These are phyloP conservation scores for Manis pentadactyla DNA, from an alignment of 2,797 vertebrate species.

Conservation along the genomic window DNA sequence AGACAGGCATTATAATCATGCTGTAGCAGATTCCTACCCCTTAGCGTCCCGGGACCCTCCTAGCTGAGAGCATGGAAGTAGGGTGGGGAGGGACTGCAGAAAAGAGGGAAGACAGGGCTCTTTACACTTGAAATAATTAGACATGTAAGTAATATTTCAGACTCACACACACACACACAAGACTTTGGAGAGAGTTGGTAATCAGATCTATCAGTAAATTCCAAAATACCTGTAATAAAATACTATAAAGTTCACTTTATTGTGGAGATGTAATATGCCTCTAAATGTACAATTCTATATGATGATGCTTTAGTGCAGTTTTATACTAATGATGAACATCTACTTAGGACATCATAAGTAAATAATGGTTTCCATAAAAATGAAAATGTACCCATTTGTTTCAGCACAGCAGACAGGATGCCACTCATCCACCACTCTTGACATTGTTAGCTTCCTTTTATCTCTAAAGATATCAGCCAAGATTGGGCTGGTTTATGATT, in stretches of 20 bases:
- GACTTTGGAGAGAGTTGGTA: not conserved
- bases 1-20: not conserved
- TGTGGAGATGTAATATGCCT: not conserved
- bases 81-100: not conserved
- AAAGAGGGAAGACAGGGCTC: not conserved
- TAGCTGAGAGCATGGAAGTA: not conserved
- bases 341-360: slow-evolving; percentile 17
- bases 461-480: not conserved
- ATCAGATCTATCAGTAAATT: slow-evolving; percentile 18
- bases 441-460: slow-evolving; percentile 7
- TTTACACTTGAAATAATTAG: not conserved
- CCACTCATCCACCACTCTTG: slow-evolving; percentile 10
- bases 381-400: not conserved
- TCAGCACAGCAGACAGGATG: not conserved
- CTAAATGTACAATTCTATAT: not conserved
- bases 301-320: not conserved
- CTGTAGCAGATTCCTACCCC: not conserved
- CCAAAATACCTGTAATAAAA: slow-evolving; percentile 19
- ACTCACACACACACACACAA: not conserved
- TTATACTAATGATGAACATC: slow-evolving; percentile 12
- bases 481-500: not conserved
- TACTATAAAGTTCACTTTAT: not conserved
- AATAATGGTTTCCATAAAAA: slow-evolving; percentile 34
- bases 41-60: not conserved
- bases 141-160: not conserved